These are phyloP conservation scores for Cephus rjabovi DNA, from an alignment of 2,888 invertebrate genomes.

Conservation along the genomic window DNA sequence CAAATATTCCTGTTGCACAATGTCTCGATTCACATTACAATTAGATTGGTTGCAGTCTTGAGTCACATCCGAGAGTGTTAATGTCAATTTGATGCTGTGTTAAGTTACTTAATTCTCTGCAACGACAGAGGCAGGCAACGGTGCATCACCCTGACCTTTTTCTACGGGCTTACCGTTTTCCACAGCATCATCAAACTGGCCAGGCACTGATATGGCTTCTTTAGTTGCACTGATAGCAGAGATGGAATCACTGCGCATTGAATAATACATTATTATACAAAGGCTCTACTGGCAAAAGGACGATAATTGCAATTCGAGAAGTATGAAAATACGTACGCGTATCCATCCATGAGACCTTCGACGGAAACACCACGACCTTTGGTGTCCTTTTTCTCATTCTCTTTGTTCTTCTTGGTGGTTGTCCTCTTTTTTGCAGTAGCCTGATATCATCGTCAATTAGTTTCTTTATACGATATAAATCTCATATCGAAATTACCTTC, in stretches of 20 bases:
- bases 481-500: constrained; percentile 52
- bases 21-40: constrained; percentile 46
- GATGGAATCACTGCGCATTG: constrained; percentile 41
- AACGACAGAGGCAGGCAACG: constrained; percentile 43
- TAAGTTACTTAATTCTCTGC: constrained; percentile 45
- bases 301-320: not conserved
- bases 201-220: constrained; percentile 46
- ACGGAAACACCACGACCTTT: constrained; percentile 55
- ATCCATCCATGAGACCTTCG: constrained; percentile 58
- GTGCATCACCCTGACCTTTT: constrained; percentile 57
- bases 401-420: constrained; percentile 54
- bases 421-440: constrained; percentile 60
- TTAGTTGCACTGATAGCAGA: constrained; percentile 44
- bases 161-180: constrained; percentile 52
- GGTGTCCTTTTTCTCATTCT: constrained; percentile 54
- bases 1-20: constrained; percentile 31
- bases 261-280: not conserved
- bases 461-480: not conserved
- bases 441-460: constrained; percentile 37
- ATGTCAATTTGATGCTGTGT: constrained; percentile 17
- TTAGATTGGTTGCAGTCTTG: constrained; percentile 61
- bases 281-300: not conserved
- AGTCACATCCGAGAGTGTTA: constrained; percentile 53
- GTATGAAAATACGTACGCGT: constrained; percentile 44
- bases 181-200: constrained; percentile 58